Base-by-base conservation (phyloP, 2,888 invertebrate species). In the Linnaemya vulpina region DNA sequence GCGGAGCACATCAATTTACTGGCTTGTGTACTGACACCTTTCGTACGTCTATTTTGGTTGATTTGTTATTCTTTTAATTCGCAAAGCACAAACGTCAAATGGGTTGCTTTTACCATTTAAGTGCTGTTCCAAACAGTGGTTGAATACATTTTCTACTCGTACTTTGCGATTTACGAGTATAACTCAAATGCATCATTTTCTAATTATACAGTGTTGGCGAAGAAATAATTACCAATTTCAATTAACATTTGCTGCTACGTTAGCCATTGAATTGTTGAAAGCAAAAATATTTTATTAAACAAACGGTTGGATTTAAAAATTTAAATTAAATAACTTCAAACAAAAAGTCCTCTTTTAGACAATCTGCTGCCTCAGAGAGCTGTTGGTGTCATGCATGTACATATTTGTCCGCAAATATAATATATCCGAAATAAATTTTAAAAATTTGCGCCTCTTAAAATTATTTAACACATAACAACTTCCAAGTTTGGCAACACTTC, bases 401-500 rank as follows among this genome's bases (percentile, higher is more conserved):
- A 13, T 58, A 49, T 30, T 51, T 67, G 67, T 40, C 25, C 51
- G 25, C 62, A n/a, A 35, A 73, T 58, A 73, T 55, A 63, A 71
- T 73, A 73, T 73, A 38, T 73, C 79, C 63, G 38, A 67, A 80
- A 80, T 49, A 17, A 68, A 74, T 68, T 67, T 60, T 13, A 17
- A 53, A 80, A 55, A 11, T 51, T 74, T 80, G 58, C 67, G 40
- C 80, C 80, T 68, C 25, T 46, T 22, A 71, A 79, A 55, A 65
- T 73, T 73, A 55, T 73, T 79, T 60, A 74, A 80, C 80, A 80
- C 74, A 80, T 68, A 74, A 60, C 67, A 60, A 74, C 74, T 68
- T 22, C 80, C 20, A 43, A 74, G 68, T 78, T 63, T 30, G 78
- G 53, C 43, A 80, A 43, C 40, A 51, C 15, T 15, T 22, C 67